Evolutionary conservation across 2,888 invertebrate species (phyloP).

Genomic region (Helicoverpa assulta): DNA sequence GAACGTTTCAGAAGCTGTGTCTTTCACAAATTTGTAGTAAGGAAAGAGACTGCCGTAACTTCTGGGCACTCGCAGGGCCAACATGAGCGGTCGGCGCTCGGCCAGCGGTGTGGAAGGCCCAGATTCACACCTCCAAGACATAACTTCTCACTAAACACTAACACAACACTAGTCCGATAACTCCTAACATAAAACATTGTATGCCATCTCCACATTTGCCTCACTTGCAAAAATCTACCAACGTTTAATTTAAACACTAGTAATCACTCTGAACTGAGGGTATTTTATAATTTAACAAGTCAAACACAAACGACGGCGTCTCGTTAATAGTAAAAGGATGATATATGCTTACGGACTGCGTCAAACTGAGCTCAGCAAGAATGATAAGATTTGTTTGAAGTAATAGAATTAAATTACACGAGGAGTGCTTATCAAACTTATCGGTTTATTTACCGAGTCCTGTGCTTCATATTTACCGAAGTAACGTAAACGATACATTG

Average conservation of each 20-base stretch:
- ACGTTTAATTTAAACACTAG: conserved; percentile 21
- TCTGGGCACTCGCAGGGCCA: conserved; percentile 83
- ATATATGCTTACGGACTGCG: conserved; percentile 49
- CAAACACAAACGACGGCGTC: conserved; percentile 3
- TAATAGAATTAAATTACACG: conserved; percentile 74
- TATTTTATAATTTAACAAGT: conserved; percentile 35
- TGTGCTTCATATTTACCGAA: conserved; percentile 55
- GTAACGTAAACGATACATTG: conserved; percentile 14
- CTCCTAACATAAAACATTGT: conserved; percentile 71
- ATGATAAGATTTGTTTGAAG: conserved; percentile 84
- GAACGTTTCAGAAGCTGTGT: conserved; percentile 80
- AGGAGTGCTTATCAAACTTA: conserved; percentile 84
- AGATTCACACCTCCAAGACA: conserved; percentile 73
- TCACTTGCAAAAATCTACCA: conserved; percentile 46
- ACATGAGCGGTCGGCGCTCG: conserved; percentile 83
- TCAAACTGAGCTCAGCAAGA: conserved; percentile 68
- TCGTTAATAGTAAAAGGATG: conserved; percentile 12
- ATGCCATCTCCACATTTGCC: conserved; percentile 78
- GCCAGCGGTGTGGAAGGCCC: conserved; percentile 73
- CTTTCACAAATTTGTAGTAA: conserved; percentile 91
- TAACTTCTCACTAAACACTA: conserved; percentile 69
- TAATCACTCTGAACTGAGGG: conserved; percentile 46
- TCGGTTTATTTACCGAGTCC: conserved; percentile 81
- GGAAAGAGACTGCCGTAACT: conserved; percentile 91
- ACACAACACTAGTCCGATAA: conserved; percentile 73